These are phyloP conservation scores for Mirounga angustirostris DNA, from an alignment of 2,113 vertebrate species.

Conservation along the genomic window DNA sequence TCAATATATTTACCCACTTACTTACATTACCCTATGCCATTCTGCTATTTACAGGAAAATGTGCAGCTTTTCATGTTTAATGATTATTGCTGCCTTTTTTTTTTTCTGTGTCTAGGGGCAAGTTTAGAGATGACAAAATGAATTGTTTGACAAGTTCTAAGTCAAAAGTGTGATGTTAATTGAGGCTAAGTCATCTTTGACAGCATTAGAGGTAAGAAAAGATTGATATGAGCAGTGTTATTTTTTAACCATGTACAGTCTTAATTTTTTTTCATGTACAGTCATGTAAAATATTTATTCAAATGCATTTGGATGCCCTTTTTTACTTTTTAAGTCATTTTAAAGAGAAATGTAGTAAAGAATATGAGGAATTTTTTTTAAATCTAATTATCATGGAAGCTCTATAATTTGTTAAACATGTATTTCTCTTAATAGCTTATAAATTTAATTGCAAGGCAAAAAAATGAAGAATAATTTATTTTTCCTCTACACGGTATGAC, in stretches of 20 bases:
- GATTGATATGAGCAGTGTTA: not conserved
- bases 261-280: not conserved
- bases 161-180: slow-evolving; percentile 76
- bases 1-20: slow-evolving; percentile 63
- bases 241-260: not conserved
- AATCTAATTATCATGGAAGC: not conserved
- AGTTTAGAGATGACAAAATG: slow-evolving; percentile 36
- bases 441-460: not conserved
- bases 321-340: not conserved
- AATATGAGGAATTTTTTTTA: not conserved
- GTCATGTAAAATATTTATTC: slow-evolving; percentile 21
- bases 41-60: slow-evolving; percentile 38
- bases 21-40: slow-evolving; percentile 53
- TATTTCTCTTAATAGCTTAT: not conserved
- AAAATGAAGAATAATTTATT: not conserved
- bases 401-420: not conserved
- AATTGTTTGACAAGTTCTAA: slow-evolving; percentile 70
- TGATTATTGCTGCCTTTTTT: slow-evolving; percentile 41
- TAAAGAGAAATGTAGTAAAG: not conserved
- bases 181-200: slow-evolving; percentile 52
- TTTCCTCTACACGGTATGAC: not conserved
- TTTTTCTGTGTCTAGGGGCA: not conserved
- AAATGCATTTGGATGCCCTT: not conserved
- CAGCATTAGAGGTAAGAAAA: slow-evolving; percentile 22
- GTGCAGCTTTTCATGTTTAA: slow-evolving; percentile 57